Percentiles rank a stretch among this genome's conserved stretches.
Evolutionary conservation across 2,797 vertebrate genomes (phyloP).

Genomic region (Sciaenops ocellatus): DNA sequence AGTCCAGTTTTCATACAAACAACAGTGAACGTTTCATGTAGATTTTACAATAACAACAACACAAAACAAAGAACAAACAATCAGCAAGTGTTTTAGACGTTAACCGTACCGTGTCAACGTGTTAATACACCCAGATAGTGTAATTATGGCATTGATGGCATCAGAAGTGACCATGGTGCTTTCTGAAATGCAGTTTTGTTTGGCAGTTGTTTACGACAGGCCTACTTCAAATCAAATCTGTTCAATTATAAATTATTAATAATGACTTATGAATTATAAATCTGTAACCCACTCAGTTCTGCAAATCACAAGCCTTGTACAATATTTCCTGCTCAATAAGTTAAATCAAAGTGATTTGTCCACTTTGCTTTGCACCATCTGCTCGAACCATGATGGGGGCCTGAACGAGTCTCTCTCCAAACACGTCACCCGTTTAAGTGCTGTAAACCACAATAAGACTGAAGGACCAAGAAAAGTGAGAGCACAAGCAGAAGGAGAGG

Average conservation of each 20-base stretch:
- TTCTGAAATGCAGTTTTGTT: neutral
- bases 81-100: neutral
- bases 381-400: neutral
- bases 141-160: neutral
- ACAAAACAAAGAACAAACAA: conserved; percentile 13
- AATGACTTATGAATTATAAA: neutral
- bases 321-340: conserved; percentile 13
- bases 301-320: conserved; percentile 7
- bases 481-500: conserved; percentile 40
- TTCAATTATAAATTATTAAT: neutral
- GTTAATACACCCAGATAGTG: neutral
- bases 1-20: neutral
- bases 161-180: neutral
- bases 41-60: conserved; percentile 14
- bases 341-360: conserved; percentile 26
- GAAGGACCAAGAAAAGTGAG: neutral
- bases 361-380: neutral
- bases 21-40: conserved; percentile 1
- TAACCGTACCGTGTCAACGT: neutral
- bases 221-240: neutral
- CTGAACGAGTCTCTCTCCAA: neutral
- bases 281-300: neutral
- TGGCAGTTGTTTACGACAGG: neutral
- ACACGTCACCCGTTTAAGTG: neutral
- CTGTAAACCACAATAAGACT: conserved; percentile 1